Base-by-base conservation (phyloP, 2,113 vertebrate species). In the Erpornis zantholeuca region DNA sequence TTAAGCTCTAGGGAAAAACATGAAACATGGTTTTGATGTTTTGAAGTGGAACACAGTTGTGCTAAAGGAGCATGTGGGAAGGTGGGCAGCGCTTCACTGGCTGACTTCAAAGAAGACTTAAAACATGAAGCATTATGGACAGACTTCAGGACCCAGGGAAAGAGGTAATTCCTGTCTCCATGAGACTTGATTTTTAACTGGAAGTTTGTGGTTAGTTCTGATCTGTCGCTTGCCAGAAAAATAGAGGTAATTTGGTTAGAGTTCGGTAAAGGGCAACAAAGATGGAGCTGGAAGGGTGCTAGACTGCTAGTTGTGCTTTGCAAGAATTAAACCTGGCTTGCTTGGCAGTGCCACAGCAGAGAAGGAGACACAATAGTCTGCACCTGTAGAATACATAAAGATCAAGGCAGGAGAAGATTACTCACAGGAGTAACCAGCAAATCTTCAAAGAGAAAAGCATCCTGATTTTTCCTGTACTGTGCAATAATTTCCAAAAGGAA, bases 21-120 rank as follows among this genome's bases (percentile, higher is more conserved):
- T 97, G 96, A 96, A 97, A 95, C 69, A 7, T 61, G 61, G 15
- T 71, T 97, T 95, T 93, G 91, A 91, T 92, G 94, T 96, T 95
- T 95, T 94, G 91, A 95, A 96, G 89, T 78, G 69, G 65, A 94
- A 68, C 72, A 87, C 38, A 21, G 92, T 96, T 91, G 69, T 0
- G 0, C 49, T 93, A 56, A 81, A 95, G 81, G 53, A 95, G 66
- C 76, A 52, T 44, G 86, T 82, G 69, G 91, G 64, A 91, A 89
- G 89, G 73, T 94, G 89, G 81, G 81, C 72, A 96, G 92, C 0
- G 0, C 68, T 77, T 77, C 76, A 70, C 71, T 81, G 71, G 17
- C 72, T 90, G 68, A 35, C 92, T 97, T 97, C 88, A 96, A 95
- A 93, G 82, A 56, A 65, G 33, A 27, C 70, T 93, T 86, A 83